A percentile compares a stretch with the other conserved stretches of the same genome.
Evolutionary conservation across 2,797 vertebrate species (phyloP).

Genomic region (Aulostomus chinensis): DNA sequence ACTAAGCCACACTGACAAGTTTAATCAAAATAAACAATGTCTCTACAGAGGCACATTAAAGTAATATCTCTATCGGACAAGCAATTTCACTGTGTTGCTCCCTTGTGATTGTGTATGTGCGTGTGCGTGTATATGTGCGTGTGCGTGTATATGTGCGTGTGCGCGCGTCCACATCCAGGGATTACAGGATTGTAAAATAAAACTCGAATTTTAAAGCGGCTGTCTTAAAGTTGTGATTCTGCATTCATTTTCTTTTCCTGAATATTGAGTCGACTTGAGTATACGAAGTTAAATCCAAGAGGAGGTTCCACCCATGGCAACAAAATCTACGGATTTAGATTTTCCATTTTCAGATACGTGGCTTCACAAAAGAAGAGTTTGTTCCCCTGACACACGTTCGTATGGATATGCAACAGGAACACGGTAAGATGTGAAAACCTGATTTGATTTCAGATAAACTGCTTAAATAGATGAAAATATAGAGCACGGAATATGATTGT

Average conservation of each 20-base stretch:
- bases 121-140: slow-evolving; percentile 8
- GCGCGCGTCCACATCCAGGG: slow-evolving; percentile 5
- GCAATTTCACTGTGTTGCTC: slow-evolving; percentile 18
- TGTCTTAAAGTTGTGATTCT: no score
- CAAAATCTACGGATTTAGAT: no score
- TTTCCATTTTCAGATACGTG: no score
- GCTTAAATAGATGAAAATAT: no score
- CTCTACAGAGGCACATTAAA: slow-evolving; percentile 54
- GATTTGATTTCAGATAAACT: no score
- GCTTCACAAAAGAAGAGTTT: no score
- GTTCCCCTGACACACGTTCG: no score
- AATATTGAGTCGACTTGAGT: slow-evolving; percentile 2
- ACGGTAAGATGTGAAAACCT: no score
- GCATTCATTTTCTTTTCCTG: slow-evolving; percentile 8
- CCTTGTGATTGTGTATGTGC: slow-evolving; percentile 3
- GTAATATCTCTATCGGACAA: slow-evolving; percentile 40
- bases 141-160: slow-evolving; percentile 8
- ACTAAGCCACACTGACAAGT: slow-evolving; percentile 52
- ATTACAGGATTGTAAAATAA: slow-evolving; percentile 34
- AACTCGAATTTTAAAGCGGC: slow-evolving; percentile 17
- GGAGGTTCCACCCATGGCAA: no score
- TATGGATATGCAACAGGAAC: no score
- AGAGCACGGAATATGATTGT: no score
- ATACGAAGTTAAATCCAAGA: slow-evolving; percentile 12
- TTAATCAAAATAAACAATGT: slow-evolving; percentile 66